Conservation (phyloP, 2,113 vertebrate species). For the Ceyx margarethae region DNA sequence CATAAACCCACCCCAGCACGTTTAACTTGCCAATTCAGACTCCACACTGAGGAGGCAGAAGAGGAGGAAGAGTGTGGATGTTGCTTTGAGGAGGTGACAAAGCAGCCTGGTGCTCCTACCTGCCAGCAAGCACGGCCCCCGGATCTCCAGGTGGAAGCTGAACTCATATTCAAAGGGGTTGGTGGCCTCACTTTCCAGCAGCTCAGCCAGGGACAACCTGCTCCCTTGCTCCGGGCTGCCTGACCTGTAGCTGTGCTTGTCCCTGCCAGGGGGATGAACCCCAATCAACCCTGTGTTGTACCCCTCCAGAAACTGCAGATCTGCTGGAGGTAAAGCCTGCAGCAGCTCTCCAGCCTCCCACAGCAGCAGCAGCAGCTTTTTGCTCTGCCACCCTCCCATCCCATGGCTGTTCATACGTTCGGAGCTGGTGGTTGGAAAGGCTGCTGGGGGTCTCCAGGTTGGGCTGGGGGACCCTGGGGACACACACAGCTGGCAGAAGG, state of each 20-base stretch:
- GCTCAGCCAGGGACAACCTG: constrained; percentile 78
- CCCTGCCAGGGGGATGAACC: constrained; percentile 51
- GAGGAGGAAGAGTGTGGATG: background rate
- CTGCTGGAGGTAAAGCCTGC: background rate
- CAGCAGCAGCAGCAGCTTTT: background rate
- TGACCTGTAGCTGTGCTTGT: constrained; percentile 58
- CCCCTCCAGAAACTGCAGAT: background rate
- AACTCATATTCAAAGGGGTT: constrained; percentile 94
- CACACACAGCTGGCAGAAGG: constrained; percentile 84
- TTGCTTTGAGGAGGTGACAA: background rate
- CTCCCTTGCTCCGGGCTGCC: constrained; percentile 68
- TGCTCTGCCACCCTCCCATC: background rate
- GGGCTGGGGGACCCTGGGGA: constrained; percentile 84
- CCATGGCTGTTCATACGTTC: constrained; percentile 62
- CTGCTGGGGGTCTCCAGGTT: constrained; percentile 72
- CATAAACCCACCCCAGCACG: background rate
- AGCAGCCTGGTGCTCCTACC: constrained; percentile 69
- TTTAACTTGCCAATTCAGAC: background rate
- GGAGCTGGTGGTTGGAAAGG: constrained; percentile 75
- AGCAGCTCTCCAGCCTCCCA: background rate
- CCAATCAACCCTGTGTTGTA: background rate
- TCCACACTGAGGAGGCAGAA: background rate
- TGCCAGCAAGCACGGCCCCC: constrained; percentile 88
- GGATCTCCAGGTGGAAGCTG: constrained; percentile 93
- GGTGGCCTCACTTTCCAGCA: constrained; percentile 83